Percentiles rank a stretch among this genome's conserved stretches.
phyloP scores from a whole-genome alignment of 2,888 invertebrate species.

The Cataglyphis altisquamis region DNA sequence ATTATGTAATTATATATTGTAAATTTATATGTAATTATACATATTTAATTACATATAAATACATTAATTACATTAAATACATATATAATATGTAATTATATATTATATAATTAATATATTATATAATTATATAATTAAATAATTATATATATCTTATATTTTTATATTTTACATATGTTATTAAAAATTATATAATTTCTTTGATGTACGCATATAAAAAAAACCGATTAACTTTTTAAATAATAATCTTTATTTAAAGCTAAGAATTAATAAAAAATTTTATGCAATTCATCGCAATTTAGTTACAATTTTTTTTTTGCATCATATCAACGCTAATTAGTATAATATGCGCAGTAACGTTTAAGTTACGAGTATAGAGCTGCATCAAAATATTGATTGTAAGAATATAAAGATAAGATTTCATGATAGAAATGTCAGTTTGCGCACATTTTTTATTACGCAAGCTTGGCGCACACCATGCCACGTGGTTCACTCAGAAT shows the following conservation, averaged over 20 bases:
- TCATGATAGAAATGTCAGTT: not conserved
- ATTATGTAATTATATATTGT: too few species aligned
- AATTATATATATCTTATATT: too few species aligned
- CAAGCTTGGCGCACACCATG: not conserved
- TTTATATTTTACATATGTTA: not conserved
- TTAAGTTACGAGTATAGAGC: not conserved
- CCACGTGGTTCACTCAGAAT: conserved; percentile 76
- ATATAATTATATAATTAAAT: too few species aligned
- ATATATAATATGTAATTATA: too few species aligned
- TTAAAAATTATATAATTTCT: not conserved
- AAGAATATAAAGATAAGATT: not conserved
- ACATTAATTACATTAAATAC: too few species aligned
- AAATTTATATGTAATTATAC: too few species aligned
- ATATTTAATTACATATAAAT: too few species aligned
- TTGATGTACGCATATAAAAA: too few species aligned
- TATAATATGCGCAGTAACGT: not conserved
- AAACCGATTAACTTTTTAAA: not conserved
- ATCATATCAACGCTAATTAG: not conserved
- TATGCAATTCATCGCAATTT: not conserved
- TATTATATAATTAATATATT: too few species aligned
- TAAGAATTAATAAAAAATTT: not conserved
- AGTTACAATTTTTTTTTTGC: not conserved
- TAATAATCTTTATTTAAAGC: not conserved
- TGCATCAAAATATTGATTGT: not conserved
- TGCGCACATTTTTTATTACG: not conserved